These are phyloP conservation scores for Aphodius granarius DNA, from an alignment of 2,888 invertebrate genomes.

Conservation along the genomic window DNA sequence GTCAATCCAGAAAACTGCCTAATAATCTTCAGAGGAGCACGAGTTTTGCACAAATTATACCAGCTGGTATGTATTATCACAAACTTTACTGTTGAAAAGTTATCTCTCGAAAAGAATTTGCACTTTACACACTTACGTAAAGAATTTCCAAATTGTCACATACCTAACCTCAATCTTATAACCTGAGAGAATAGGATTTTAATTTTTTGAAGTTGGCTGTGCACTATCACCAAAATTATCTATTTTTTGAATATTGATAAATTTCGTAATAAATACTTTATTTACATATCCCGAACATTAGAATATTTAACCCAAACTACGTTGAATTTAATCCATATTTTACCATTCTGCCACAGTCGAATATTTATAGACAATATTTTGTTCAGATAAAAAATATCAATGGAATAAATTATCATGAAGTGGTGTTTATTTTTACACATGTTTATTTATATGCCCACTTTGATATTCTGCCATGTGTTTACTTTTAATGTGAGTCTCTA, in stretches of 20 bases:
- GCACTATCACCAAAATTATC: background rate
- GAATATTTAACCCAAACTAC: background rate
- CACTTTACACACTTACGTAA: conserved; percentile 8
- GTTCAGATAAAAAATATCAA: background rate
- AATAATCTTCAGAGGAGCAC: background rate
- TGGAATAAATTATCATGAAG: background rate
- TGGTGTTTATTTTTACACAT: background rate
- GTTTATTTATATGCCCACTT: conserved; percentile 18
- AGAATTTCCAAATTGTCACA: conserved; percentile 8
- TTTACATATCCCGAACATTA: background rate
- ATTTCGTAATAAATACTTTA: no score
- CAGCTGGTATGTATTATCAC: background rate
- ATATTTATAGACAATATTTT: no score
- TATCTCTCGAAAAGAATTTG: background rate
- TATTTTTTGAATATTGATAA: background rate
- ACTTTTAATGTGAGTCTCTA: background rate
- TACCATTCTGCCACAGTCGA: no score
- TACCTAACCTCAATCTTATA: background rate
- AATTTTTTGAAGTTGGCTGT: background rate
- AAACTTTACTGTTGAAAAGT: background rate
- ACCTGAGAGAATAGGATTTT: background rate
- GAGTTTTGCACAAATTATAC: background rate
- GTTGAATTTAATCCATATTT: background rate
- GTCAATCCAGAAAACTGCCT: conserved; percentile 16
- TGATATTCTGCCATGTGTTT: conserved; percentile 24